Evolutionary conservation across 2,797 vertebrate genomes (phyloP), one percentile per base, ranked within the genome.

Genomic region (Alectoris magna): DNA sequence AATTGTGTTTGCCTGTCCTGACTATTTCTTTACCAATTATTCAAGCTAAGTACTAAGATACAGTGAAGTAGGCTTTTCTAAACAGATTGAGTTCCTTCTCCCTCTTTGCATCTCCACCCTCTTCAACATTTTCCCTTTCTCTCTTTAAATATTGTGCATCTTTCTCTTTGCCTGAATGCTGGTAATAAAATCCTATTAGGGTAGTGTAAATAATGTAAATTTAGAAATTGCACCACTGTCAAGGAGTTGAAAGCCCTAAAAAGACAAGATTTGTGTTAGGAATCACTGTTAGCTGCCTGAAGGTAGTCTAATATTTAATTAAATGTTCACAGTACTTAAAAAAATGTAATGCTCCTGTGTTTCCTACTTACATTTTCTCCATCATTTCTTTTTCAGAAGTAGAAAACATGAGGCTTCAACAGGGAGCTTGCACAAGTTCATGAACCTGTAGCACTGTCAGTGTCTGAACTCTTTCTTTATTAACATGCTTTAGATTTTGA

Each of bases 131-230:
- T 26, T 36, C 27, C 48, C 41, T 14, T n/a, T 14, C 26, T 22
- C 34, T 69, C 43, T 79, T 87, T 77, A 89, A 95, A 79, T 83
- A 91, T 66, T 55, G 11, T n/a, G 18, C 39, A 66, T 81, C 39
- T 24, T 84, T 59, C 58, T 77, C 69, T 85, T 86, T 58, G 15
- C 66, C 80, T 83, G 79, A 88, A 70, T 46, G 15, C 75, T 60
- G 46, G 31, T 76, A 81, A 92, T 26, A 75, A 84, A 70, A 80
- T 64, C 82, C 76, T 87, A 72, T 84, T 91, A 95, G 51, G 7
- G 60, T 15, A 51, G 41, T 5, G 21, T 93, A 91, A 95, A 93
- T 89, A 91, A 91, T 93, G 51, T 31, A 63, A 78, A 51, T n/a
- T n/a, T 83, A 75, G 80, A 94, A 91, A 92, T 53, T 78, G 22